These are phyloP conservation scores for Leptinotarsa defecta DNA, from an alignment of 1,140 invertebrate genomes.

Conservation along the genomic window DNA sequence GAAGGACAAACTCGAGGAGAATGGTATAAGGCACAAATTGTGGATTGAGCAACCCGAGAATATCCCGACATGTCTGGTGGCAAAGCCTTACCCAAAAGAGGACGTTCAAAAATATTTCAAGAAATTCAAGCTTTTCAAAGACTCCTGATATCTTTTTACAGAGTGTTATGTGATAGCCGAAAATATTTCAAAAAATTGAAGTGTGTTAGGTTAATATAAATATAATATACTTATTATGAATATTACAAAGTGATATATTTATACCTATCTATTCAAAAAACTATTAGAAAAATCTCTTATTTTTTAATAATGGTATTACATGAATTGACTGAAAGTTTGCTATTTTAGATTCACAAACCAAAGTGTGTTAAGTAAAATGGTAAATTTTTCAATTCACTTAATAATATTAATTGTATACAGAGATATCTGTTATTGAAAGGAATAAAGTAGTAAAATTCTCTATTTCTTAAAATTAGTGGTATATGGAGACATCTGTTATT, in stretches of 20 bases:
- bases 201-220: not conserved
- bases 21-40: constrained; percentile 84
- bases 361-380: too few relatives aligned
- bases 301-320: too few relatives aligned
- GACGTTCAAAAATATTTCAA: constrained; percentile 84
- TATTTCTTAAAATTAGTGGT: too few relatives aligned
- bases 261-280: too few relatives aligned
- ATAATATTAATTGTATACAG: too few relatives aligned
- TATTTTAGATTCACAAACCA: too few relatives aligned
- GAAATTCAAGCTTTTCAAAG: constrained; percentile 84
- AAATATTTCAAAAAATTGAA: not conserved
- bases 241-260: not conserved
- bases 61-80: constrained; percentile 89
- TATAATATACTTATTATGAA: not conserved
- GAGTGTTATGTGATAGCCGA: not conserved
- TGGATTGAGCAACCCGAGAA: constrained; percentile 99
- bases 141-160: not conserved
- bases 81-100: constrained; percentile 90
- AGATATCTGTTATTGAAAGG: too few relatives aligned
- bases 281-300: too few relatives aligned
- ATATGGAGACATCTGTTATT: too few relatives aligned
- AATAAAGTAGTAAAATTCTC: too few relatives aligned
- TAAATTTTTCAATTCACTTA: too few relatives aligned
- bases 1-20: constrained; percentile 69
- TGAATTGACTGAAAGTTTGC: too few relatives aligned